A percentile compares a stretch with the other conserved stretches of the same genome.
phyloP scores from a whole-genome alignment of 2,113 vertebrate genomes.

The Cacatua alba region DNA sequence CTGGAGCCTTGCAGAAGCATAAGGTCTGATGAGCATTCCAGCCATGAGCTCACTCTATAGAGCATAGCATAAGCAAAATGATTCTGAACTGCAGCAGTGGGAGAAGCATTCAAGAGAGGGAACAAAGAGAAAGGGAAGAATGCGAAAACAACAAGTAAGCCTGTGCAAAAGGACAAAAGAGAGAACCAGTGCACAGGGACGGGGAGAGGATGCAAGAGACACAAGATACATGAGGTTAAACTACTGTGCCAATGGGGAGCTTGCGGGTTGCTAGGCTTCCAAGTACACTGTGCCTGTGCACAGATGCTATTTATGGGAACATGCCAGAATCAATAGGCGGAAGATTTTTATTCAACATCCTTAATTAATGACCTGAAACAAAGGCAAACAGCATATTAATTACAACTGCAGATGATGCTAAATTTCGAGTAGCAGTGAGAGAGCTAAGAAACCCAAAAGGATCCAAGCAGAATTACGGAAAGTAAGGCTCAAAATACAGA shows the following conservation, averaged over 20 bases:
- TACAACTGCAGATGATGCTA: conserved; percentile 5
- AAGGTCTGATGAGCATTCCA: neutral
- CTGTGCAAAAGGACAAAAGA: neutral
- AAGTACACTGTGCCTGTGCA: neutral
- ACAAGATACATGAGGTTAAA: neutral
- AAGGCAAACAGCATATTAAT: conserved; percentile 46
- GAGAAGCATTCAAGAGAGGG: neutral
- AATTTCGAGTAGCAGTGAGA: neutral
- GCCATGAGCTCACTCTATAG: fast-evolving
- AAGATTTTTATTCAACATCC: conserved; percentile 38
- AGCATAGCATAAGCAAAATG: neutral
- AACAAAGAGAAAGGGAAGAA: neutral
- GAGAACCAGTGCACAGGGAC: neutral
- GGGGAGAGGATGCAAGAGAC: neutral
- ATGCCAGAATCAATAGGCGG: conserved; percentile 45
- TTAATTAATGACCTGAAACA: conserved; percentile 57
- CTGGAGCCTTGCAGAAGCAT: neutral
- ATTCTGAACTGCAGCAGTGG: neutral
- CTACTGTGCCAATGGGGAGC: neutral
- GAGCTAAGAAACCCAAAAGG: neutral
- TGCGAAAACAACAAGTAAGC: neutral
- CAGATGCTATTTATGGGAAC: conserved; percentile 46
- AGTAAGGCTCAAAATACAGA: neutral
- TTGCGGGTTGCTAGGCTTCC: neutral
- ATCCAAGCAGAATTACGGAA: neutral